phyloP scores from a whole-genome alignment of 2,888 invertebrate species.

The Aspidiotus destructor region DNA sequence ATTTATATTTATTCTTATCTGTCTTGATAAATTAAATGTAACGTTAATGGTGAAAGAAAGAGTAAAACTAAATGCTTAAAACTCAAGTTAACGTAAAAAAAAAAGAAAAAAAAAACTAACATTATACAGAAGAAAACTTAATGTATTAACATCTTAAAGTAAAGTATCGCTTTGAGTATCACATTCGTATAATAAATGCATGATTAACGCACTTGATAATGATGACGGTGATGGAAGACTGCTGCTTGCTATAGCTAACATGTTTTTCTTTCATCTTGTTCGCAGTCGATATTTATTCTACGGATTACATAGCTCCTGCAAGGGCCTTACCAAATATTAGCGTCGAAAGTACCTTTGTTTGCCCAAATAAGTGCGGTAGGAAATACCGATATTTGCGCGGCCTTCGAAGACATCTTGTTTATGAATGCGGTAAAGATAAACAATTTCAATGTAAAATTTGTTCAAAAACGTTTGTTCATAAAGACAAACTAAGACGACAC shows the following conservation, averaged over 20 bases:
- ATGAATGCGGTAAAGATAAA: constrained; percentile 43
- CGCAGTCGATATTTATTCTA: neutral
- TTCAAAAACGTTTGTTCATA: constrained; percentile 36
- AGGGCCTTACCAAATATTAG: neutral
- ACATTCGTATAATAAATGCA: too few relatives aligned
- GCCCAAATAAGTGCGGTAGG: constrained; percentile 34
- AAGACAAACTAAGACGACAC: constrained; percentile 37
- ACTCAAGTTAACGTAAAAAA: too few relatives aligned
- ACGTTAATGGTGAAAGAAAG: too few relatives aligned
- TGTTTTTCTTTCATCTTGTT: neutral
- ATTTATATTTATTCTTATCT: too few relatives aligned
- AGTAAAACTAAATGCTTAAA: too few relatives aligned
- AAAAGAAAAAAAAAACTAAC: too few relatives aligned
- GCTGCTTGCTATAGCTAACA: constrained; percentile 9
- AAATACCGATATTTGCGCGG: constrained; percentile 35
- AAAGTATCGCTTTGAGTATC: too few relatives aligned
- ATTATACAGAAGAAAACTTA: too few relatives aligned
- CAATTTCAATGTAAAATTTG: constrained; percentile 42
- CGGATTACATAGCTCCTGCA: neutral
- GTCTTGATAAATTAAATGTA: too few relatives aligned
- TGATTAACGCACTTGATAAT: too few relatives aligned
- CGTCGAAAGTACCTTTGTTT: constrained; percentile 32
- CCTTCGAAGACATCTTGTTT: constrained; percentile 40
- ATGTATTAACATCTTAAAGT: too few relatives aligned
- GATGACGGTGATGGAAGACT: neutral